phyloP scores from a whole-genome alignment of 2,113 vertebrate species.

The Paracanthobrama guichenoti region DNA sequence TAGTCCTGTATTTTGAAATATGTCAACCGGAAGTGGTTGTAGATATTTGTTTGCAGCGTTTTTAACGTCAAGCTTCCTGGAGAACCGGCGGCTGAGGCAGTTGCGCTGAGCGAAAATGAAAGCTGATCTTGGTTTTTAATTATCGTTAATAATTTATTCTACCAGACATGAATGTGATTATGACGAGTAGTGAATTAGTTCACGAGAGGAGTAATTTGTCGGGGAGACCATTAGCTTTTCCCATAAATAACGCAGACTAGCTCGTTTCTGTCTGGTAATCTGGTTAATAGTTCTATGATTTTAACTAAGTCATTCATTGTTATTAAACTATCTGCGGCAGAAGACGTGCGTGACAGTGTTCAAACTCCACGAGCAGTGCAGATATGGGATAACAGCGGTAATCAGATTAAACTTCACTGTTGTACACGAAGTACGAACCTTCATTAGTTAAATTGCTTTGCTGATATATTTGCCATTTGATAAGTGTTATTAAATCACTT shows the following conservation, averaged over 20 bases:
- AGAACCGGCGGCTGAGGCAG: constrained; percentile 18
- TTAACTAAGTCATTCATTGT: neutral
- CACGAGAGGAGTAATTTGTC: neutral
- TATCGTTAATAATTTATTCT: neutral
- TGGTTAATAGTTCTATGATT: neutral
- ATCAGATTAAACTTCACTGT: constrained; percentile 8
- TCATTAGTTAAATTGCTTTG: neutral
- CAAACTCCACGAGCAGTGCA: neutral
- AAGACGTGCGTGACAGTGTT: neutral
- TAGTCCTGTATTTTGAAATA: constrained; percentile 25
- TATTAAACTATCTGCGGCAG: neutral
- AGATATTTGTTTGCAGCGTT: neutral
- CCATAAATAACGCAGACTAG: neutral
- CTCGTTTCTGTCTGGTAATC: neutral
- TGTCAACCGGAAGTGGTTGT: constrained; percentile 24
- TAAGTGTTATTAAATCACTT: neutral
- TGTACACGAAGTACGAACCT: neutral
- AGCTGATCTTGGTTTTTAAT: neutral
- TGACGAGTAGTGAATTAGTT: neutral
- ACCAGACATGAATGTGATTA: neutral
- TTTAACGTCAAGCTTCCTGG: constrained; percentile 24
- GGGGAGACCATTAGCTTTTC: neutral
- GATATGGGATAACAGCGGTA: constrained; percentile 35
- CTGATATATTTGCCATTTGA: neutral
- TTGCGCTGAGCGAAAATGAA: constrained; percentile 14